phyloP scores from a whole-genome alignment of 1,140 invertebrate species.

The Popillia japonica region DNA sequence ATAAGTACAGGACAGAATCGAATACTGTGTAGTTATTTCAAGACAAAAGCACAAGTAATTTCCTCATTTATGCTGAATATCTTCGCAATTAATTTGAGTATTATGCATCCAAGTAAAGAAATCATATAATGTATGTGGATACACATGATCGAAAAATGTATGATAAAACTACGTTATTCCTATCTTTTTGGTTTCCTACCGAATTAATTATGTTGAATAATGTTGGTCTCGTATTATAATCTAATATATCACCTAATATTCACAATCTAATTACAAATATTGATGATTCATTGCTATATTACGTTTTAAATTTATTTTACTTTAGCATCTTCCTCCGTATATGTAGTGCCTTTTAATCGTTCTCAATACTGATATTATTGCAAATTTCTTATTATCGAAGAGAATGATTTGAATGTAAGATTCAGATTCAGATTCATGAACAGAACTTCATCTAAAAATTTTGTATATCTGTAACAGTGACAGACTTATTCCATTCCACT shows the following conservation, averaged over 20 bases:
- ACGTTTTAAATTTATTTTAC: conserved; percentile 8
- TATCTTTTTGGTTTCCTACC: background rate
- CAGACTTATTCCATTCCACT: too few relatives aligned
- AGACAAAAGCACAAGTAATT: background rate
- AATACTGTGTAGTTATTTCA: background rate
- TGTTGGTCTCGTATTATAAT: conserved; percentile 36
- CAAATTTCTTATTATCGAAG: too few relatives aligned
- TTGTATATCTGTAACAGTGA: too few relatives aligned
- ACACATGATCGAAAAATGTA: conserved; percentile 11
- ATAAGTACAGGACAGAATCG: background rate
- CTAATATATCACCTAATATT: conserved; percentile 31
- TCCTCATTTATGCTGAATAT: background rate
- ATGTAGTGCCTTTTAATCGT: background rate
- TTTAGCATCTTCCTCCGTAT: background rate
- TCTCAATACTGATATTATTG: background rate
- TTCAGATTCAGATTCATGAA: too few relatives aligned
- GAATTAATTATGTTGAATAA: conserved; percentile 23
- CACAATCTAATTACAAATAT: conserved; percentile 36
- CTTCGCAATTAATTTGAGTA: background rate
- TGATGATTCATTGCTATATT: conserved; percentile 35
- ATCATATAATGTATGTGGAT: background rate
- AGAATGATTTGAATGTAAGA: too few relatives aligned
- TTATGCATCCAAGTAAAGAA: background rate
- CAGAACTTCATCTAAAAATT: too few relatives aligned
- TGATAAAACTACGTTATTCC: conserved; percentile 18